These are phyloP conservation scores for Ctenodactylus gundi DNA, from an alignment of 2,113 vertebrate genomes.

Conservation along the genomic window DNA sequence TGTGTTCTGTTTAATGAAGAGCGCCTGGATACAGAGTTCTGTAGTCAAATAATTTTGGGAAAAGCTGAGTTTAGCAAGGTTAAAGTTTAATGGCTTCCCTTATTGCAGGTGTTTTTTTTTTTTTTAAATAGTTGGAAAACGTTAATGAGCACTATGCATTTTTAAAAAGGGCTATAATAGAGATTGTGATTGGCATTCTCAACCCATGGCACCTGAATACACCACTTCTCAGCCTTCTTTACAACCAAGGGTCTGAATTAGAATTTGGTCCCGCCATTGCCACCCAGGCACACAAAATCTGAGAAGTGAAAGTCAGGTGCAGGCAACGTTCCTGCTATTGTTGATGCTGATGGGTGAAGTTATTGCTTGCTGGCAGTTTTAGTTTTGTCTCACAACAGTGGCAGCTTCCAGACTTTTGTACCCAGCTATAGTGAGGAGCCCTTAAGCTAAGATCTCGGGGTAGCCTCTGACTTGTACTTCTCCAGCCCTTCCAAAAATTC, in stretches of 20 bases:
- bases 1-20: neutral
- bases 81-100: conserved; percentile 70
- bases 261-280: neutral
- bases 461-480: neutral
- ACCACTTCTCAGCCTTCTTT: neutral
- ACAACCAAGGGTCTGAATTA: neutral
- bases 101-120: conserved; percentile 38
- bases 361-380: neutral
- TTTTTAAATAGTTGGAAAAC: conserved; percentile 52
- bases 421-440: neutral
- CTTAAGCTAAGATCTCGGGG: neutral
- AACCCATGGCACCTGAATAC: neutral
- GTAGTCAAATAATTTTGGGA: conserved; percentile 44
- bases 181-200: neutral
- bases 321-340: neutral
- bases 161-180: conserved; percentile 49
- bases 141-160: conserved; percentile 59
- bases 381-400: neutral
- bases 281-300: neutral
- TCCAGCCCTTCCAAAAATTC: neutral
- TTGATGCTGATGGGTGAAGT: neutral
- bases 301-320: neutral
- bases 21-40: neutral
- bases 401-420: neutral
- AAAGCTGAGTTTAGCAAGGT: conserved; percentile 69